phyloP scores from a whole-genome alignment of 1,140 invertebrate genomes.

The Muscidifurax raptorellus region DNA sequence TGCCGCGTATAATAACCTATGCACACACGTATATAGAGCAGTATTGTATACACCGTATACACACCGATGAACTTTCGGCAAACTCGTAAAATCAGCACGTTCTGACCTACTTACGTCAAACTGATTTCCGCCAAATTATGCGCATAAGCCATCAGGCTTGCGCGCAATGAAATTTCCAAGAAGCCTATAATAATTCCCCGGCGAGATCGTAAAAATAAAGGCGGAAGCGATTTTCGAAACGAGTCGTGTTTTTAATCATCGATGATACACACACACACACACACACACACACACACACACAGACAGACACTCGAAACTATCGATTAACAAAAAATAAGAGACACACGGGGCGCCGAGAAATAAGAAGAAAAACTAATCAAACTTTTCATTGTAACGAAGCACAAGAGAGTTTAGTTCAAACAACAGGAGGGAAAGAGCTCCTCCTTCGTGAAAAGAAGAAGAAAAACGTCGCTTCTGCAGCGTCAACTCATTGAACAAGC shows the following conservation, averaged over 20 bases:
- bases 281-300: too few relatives aligned
- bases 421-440: not conserved
- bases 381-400: conserved; percentile 16
- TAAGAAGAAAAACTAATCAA: conserved; percentile 16
- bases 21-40: not conserved
- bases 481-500: not conserved
- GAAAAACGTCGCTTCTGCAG: not conserved
- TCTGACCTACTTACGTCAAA: conserved; percentile 32
- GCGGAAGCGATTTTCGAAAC: not conserved
- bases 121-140: conserved; percentile 13
- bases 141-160: not conserved
- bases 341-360: not conserved
- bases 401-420: not conserved
- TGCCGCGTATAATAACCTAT: not conserved
- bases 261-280: too few relatives aligned
- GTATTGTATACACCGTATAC: not conserved
- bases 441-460: not conserved
- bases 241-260: too few relatives aligned
- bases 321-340: not conserved
- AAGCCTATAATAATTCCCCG: not conserved
- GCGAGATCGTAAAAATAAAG: not conserved
- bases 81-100: conserved; percentile 35
- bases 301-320: not conserved
- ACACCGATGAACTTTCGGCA: not conserved
- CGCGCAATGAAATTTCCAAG: conserved; percentile 4